Conservation (phyloP, 1,140 invertebrate species). For the Yoshiicerus persimilis region DNA sequence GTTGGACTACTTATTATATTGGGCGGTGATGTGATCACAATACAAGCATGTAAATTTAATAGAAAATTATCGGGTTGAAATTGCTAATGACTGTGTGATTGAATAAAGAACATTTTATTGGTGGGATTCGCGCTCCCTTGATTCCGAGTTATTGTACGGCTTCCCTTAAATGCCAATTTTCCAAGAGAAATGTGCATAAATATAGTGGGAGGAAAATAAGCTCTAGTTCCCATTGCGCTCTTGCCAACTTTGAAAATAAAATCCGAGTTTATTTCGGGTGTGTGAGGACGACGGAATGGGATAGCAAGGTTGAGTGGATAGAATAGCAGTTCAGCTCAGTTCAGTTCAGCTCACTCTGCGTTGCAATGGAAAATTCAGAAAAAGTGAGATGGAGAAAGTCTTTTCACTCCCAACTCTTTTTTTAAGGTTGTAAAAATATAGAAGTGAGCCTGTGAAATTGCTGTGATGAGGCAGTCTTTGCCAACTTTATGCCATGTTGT, state of each 20-base stretch:
- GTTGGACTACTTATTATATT: not conserved
- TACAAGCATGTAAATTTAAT: not conserved
- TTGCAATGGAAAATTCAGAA: not conserved
- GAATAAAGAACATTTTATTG: conserved; percentile 13
- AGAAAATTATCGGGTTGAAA: conserved; percentile 20
- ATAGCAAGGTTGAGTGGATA: not conserved
- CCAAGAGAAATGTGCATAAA: conserved; percentile 3
- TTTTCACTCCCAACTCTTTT: not conserved
- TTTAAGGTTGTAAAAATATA: conserved; percentile 22
- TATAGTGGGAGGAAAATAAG: not conserved
- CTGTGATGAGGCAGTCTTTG: conserved; percentile 11
- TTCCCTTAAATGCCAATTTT: conserved; percentile 8
- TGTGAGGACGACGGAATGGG: not conserved
- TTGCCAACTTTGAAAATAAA: conserved; percentile 7
- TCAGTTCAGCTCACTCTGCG: not conserved
- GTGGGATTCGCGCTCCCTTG: not conserved
- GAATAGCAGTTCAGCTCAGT: not conserved
- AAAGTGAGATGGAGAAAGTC: conserved; percentile 4
- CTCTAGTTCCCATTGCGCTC: not conserved
- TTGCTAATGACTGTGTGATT: conserved; percentile 10
- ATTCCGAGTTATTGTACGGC: conserved; percentile 3
- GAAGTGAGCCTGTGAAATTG: conserved; percentile 18
- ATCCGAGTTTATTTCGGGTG: not conserved
- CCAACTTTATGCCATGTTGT: conserved; percentile 19
- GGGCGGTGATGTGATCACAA: not conserved